Evolutionary conservation across 2,888 invertebrate genomes (phyloP).

Genomic region (Tromatobia lineatoria): DNA sequence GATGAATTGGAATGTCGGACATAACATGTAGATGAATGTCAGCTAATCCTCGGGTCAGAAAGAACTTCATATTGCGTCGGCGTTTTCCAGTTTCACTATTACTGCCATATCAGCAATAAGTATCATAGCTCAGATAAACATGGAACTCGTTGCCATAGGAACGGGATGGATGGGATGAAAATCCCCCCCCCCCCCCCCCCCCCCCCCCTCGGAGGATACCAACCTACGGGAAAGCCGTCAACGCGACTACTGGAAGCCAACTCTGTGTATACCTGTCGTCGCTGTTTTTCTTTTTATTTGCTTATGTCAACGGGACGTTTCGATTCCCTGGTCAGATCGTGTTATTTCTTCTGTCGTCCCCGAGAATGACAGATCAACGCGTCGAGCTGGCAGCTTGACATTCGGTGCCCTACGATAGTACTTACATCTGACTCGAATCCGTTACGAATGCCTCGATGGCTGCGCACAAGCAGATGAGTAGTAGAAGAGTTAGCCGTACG

Average conservation of each 20-base stretch:
- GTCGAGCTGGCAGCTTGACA: constrained; percentile 23
- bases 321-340: constrained; percentile 40
- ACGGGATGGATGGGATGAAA: neutral
- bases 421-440: constrained; percentile 14
- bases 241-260: neutral
- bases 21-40: neutral
- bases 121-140: neutral
- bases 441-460: neutral
- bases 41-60: constrained; percentile 1
- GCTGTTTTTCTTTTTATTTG: neutral
- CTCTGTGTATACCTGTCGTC: constrained; percentile 10
- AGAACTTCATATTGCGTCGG: neutral
- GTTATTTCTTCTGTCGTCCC: constrained; percentile 41
- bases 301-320: neutral
- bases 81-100: neutral
- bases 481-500: neutral
- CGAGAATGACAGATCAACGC: constrained; percentile 40
- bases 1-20: neutral
- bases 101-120: neutral
- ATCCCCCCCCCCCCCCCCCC: neutral
- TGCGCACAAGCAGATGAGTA: neutral
- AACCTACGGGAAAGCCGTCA: constrained; percentile 23
- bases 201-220: neutral
- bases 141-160: neutral
- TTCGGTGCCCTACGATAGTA: neutral